Evolutionary conservation across 2,113 vertebrate genomes (phyloP), one percentile per base, ranked within the genome.

Genomic region (Orycteropus afer): DNA sequence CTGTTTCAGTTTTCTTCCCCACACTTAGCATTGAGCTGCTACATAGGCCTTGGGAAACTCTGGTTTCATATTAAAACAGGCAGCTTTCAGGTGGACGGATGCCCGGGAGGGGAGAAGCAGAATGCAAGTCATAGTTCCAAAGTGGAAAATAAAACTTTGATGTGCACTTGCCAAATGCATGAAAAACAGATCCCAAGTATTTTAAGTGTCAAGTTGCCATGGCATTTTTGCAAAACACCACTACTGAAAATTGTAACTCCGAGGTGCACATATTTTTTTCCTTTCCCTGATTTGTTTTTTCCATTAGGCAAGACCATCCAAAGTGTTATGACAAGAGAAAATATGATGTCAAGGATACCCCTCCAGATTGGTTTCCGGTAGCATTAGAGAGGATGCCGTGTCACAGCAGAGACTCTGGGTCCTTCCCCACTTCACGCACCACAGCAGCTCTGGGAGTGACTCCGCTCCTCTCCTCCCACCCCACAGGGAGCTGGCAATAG

Each of bases 91-190:
- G 55, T 27, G 32, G 83, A 74, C 32, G 42, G 71, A 73, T 77
- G 59, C 3, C n/a, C 59, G 77, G 49, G 76, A 37, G 27, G 7
- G 25, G 15, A 85, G 69, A 57, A 63, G 45, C 14, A 91, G 45
- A 82, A 74, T 3, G 7, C 77, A 81, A 47, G 40, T 29, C 15
- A 0, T 27, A 37, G 74, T n/a, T 93, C 47, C 80, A 55, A 87
- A 89, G 91, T 42, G 37, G 84, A 81, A 94, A 78, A 94, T 74
- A 69, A 73, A 94, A 87, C 87, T 81, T 76, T 67, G 94, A 47
- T 59, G 76, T 51, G n/a, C 51, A 42, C 45, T 79, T 81, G 92
- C 90, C 42, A 83, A 85, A 88, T 11, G 32, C 34, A 63, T 37
- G 40, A 63, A 79, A 82, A 89, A 84, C 0, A 0, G n/a, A 61